Percentiles rank a stretch among this genome's conserved stretches.
phyloP scores from a whole-genome alignment of 23 tunicate species.

The Trididemnum miniatum region DNA sequence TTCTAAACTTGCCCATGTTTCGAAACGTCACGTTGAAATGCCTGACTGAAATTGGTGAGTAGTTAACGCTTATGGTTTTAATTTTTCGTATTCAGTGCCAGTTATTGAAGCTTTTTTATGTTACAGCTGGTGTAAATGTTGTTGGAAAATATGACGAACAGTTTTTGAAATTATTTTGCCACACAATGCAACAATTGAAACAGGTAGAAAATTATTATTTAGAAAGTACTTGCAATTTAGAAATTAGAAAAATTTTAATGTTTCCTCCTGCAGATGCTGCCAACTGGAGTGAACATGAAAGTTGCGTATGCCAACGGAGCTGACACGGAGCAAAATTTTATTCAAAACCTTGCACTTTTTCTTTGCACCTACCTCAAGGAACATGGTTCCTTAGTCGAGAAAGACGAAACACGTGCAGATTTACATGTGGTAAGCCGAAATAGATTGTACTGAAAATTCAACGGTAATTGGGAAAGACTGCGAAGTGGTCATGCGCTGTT shows the following conservation, averaged over 20 bases:
- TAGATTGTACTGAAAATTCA: too few relatives aligned
- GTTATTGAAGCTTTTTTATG: not conserved
- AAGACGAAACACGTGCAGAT: slow-evolving; percentile 49
- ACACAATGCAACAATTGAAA: slow-evolving; percentile 91
- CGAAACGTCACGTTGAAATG: slow-evolving; percentile 96
- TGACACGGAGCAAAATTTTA: slow-evolving; percentile 94
- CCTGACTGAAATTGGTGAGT: slow-evolving; percentile 96
- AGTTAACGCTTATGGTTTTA: not conserved
- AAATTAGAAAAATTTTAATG: too few relatives aligned
- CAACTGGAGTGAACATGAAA: slow-evolving; percentile 80
- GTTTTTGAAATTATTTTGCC: slow-evolving; percentile 70
- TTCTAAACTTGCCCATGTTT: slow-evolving; percentile 92
- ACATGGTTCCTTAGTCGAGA: slow-evolving; percentile 88
- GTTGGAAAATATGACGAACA: slow-evolving; percentile 88
- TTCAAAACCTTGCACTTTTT: slow-evolving; percentile 95
- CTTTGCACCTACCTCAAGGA: slow-evolving; percentile 95
- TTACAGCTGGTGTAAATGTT: slow-evolving; percentile 83
- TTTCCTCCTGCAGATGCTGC: slow-evolving; percentile 97
- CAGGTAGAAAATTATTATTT: slow-evolving; percentile 66
- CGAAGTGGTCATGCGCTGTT: too few relatives aligned
- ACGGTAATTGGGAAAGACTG: too few relatives aligned
- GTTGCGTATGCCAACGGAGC: slow-evolving; percentile 88
- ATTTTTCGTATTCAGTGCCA: not conserved
- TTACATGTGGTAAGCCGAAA: slow-evolving; percentile 48
- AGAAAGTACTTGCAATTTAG: too few relatives aligned